phyloP scores from a whole-genome alignment of 2,888 invertebrate species.

The Graphium colonna region DNA sequence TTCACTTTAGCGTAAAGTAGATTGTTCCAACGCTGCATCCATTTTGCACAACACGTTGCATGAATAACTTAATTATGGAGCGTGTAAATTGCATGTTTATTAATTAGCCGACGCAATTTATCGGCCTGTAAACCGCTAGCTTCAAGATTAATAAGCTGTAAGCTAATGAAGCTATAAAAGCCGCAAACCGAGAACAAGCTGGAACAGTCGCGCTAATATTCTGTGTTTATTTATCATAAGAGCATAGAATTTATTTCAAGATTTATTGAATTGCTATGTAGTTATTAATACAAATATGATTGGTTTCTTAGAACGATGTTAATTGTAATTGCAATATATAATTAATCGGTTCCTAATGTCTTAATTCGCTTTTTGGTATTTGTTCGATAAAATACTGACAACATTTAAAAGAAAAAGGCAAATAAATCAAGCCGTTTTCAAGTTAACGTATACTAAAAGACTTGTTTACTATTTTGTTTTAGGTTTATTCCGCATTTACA shows the following conservation, averaged over 20 bases:
- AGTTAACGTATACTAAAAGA: not conserved
- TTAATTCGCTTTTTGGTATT: too few relatives aligned
- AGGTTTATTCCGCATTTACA: conserved; percentile 58
- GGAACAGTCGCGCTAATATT: not conserved
- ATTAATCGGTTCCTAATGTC: too few relatives aligned
- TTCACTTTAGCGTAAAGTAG: not conserved
- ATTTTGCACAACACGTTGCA: not conserved
- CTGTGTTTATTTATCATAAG: not conserved
- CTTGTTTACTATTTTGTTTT: conserved; percentile 10
- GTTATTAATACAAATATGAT: too few relatives aligned
- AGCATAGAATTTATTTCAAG: too few relatives aligned
- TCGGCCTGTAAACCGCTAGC: not conserved
- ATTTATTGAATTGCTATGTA: too few relatives aligned
- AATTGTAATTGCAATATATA: too few relatives aligned
- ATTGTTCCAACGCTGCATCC: not conserved
- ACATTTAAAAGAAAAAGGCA: too few relatives aligned
- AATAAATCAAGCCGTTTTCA: too few relatives aligned
- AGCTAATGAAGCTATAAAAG: not conserved
- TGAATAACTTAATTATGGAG: not conserved
- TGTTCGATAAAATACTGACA: too few relatives aligned
- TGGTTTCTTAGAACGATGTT: too few relatives aligned
- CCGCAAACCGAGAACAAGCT: not conserved
- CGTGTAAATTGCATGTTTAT: not conserved
- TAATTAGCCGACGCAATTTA: not conserved
- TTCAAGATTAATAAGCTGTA: not conserved